These are phyloP conservation scores for Cheilosia vernalis DNA, from an alignment of 2,888 invertebrate genomes.

Conservation along the genomic window DNA sequence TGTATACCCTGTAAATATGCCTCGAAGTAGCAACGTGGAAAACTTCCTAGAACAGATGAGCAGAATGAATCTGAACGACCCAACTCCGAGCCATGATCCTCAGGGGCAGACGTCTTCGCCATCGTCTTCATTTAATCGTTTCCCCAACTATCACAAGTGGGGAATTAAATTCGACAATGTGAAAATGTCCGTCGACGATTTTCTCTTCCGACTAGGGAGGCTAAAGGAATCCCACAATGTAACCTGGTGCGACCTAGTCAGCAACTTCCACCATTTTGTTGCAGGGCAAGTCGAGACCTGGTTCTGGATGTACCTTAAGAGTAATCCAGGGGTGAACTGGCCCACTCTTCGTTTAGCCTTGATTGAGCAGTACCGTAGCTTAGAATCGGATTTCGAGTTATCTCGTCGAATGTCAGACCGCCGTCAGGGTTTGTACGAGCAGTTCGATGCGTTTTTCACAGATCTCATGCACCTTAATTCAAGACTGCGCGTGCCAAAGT, in stretches of 20 bases:
- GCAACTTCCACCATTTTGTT: not conserved
- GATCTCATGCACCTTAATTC: not conserved
- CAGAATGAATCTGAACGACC: not conserved
- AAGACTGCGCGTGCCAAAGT: not conserved
- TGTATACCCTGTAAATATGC: not conserved
- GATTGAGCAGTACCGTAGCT: not conserved
- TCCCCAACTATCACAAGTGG: constrained; percentile 4
- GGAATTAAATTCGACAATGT: not conserved
- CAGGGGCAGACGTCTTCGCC: not conserved
- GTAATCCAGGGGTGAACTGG: not conserved
- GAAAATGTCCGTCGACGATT: not conserved
- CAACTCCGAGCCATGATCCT: not conserved
- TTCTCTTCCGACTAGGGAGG: not conserved
- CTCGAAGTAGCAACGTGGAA: not conserved
- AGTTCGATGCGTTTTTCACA: not conserved
- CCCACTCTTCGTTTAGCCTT: not conserved
- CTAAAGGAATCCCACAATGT: not conserved
- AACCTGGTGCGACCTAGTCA: not conserved
- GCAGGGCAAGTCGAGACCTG: not conserved
- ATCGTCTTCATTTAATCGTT: not conserved
- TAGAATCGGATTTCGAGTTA: not conserved
- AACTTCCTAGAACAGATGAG: not conserved
- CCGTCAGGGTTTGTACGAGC: not conserved
- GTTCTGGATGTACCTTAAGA: constrained; percentile 4
- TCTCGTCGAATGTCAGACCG: not conserved